Base-by-base conservation (phyloP, 2,888 invertebrate genomes). In the Tetragonisca angustula region DNA sequence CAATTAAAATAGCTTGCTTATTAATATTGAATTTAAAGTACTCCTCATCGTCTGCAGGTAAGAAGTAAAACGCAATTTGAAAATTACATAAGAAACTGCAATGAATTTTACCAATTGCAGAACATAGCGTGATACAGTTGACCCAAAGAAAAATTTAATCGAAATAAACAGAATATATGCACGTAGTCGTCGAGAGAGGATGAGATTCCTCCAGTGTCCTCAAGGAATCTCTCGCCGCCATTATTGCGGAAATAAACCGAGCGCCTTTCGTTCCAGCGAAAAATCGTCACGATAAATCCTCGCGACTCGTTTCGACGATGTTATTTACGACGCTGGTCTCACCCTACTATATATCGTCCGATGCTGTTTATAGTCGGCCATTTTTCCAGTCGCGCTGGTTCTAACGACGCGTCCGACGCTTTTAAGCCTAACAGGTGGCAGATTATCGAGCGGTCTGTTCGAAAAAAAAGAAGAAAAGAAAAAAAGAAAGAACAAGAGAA, bases 371-470 rank as follows among this genome's bases (percentile, higher is more conserved):
- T 81, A 81, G 78, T 74, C 36, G 67, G 65, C 79, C 79, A 89
- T 88, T 89, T 89, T 83, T 84, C 67, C 67, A 21, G 2, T 54
- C 59, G 13, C 65, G 19, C 54, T 56, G 71, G 27, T 65, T 54
- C 67, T 76, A 81, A 83, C 85, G 83, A 84, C 69, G 56, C 72
- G 72, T 65, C 79, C 43, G 80, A 81, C 87, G 77, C 75, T 87
- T 89, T 89, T 84, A 84, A 87, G 80, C 82, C 86, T 89, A 89
- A 88, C 89, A 88, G 85, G 89, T 88, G 85, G 83, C 76, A 89
- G 83, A 89, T 88, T 78, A 85, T 89, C 83, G 70, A 76, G 27
- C 61, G 74, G 19, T 62, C 27, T 61, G 56, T 67, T 36, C 2
- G 56, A 15, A 2, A 59, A 59, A 50, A 15, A 50, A 50, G 15